These are phyloP conservation scores for Mythimna albipuncta DNA, from an alignment of 2,888 invertebrate species.

Conservation along the genomic window DNA sequence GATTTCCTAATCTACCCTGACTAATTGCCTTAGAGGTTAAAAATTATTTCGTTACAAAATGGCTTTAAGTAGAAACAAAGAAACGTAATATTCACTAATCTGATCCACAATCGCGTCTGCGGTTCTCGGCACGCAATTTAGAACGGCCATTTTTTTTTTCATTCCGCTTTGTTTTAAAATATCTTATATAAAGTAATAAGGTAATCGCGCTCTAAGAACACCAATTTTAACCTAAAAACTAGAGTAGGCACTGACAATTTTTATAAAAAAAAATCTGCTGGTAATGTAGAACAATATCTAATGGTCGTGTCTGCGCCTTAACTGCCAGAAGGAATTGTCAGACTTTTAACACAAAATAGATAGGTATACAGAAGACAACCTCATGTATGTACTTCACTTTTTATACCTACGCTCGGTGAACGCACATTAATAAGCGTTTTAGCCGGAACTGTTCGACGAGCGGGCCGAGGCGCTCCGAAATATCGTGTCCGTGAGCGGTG, in stretches of 20 bases:
- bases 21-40: background rate
- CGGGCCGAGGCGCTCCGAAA: too few species aligned
- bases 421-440: too few species aligned
- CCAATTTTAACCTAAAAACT: slow-evolving; percentile 10
- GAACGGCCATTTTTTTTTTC: slow-evolving; percentile 18
- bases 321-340: too few species aligned
- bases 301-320: too few species aligned
- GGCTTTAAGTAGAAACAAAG: slow-evolving; percentile 44
- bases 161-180: slow-evolving; percentile 19
- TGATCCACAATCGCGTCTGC: slow-evolving; percentile 35
- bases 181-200: slow-evolving; percentile 15
- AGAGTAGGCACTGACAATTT: background rate
- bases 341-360: too few species aligned
- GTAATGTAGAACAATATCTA: too few species aligned
- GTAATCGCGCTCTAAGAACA: slow-evolving; percentile 7
- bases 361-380: too few species aligned
- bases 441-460: too few species aligned
- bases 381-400: too few species aligned
- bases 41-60: slow-evolving; percentile 39
- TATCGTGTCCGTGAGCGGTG: too few species aligned
- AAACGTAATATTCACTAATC: slow-evolving; percentile 41
- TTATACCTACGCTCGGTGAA: too few species aligned
- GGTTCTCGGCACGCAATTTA: slow-evolving; percentile 34
- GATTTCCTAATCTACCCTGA: slow-evolving; percentile 2
- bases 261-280: background rate